phyloP scores from a whole-genome alignment of 2,888 invertebrate species.

The Lasioglossum pauxillum region DNA sequence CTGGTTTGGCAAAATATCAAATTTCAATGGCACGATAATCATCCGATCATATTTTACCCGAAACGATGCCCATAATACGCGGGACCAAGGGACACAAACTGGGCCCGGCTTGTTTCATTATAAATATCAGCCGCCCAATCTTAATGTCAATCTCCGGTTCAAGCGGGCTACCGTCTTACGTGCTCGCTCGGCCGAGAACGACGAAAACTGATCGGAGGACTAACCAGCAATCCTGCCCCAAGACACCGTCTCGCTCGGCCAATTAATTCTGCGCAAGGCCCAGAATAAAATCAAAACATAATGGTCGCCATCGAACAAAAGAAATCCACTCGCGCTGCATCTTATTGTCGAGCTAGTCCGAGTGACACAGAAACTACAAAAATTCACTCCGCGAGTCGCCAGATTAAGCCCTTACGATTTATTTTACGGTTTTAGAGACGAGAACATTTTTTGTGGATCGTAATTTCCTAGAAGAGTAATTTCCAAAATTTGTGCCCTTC shows the following conservation, averaged over 20 bases:
- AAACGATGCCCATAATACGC: conserved; percentile 36
- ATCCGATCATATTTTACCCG: conserved; percentile 36
- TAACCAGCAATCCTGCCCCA: neutral
- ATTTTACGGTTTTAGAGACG: no score
- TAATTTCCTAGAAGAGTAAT: no score
- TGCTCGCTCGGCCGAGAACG: conserved; percentile 56
- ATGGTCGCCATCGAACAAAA: neutral
- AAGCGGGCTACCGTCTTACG: conserved; percentile 77
- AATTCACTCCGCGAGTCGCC: no score
- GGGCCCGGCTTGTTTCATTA: conserved; percentile 38
- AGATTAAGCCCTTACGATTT: no score
- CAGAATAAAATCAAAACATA: neutral
- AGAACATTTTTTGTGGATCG: no score
- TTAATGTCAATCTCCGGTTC: conserved; percentile 73
- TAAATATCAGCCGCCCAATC: conserved; percentile 66
- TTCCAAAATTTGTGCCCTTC: no score
- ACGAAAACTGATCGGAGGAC: conserved; percentile 55
- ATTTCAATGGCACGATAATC: conserved; percentile 43
- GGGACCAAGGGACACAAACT: conserved; percentile 1
- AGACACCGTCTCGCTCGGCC: neutral
- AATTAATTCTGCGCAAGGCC: conserved; percentile 43
- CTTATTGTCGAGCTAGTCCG: neutral
- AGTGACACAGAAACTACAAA: no score
- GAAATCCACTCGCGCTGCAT: neutral
- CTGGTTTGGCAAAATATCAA: conserved; percentile 33